These are phyloP conservation scores for Dromius quadrimaculatus DNA, from an alignment of 2,888 invertebrate genomes.

Conservation along the genomic window DNA sequence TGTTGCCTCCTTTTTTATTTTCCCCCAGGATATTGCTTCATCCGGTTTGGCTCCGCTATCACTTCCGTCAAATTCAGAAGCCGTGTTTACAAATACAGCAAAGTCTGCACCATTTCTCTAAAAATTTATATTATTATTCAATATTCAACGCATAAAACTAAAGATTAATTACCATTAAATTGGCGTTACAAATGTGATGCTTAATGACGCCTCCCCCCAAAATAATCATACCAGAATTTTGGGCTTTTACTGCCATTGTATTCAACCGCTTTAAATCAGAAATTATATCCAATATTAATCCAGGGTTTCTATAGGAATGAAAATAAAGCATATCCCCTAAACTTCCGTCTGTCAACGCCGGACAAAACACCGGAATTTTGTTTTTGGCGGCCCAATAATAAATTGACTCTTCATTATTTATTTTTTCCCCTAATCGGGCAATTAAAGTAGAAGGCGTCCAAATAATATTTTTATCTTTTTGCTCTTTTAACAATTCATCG, in stretches of 20 bases:
- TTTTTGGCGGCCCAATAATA: constrained; percentile 98
- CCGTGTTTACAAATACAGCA: constrained; percentile 95
- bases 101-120: constrained; percentile 96
- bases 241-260: constrained; percentile 92
- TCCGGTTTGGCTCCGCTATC: constrained; percentile 98
- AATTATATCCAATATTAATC: constrained; percentile 89
- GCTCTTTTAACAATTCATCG: constrained; percentile 90
- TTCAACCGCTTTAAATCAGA: constrained; percentile 89
- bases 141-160: constrained; percentile 42
- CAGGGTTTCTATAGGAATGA: constrained; percentile 93
- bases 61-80: constrained; percentile 96
- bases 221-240: constrained; percentile 96
- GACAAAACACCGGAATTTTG: constrained; percentile 97
- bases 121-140: constrained; percentile 53
- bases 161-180: constrained; percentile 83
- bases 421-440: constrained; percentile 87
- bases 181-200: constrained; percentile 99
- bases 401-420: constrained; percentile 90
- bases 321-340: constrained; percentile 99
- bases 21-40: constrained; percentile 99
- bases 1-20: constrained; percentile 87
- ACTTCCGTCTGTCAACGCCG: constrained; percentile 97
- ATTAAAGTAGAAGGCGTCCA: constrained; percentile 96
- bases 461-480: constrained; percentile 76
- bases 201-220: constrained; percentile 97